A percentile compares a stretch with the other conserved stretches of the same genome.
Conservation (phyloP, 1,140 invertebrate species). For the Campodea augens region DNA sequence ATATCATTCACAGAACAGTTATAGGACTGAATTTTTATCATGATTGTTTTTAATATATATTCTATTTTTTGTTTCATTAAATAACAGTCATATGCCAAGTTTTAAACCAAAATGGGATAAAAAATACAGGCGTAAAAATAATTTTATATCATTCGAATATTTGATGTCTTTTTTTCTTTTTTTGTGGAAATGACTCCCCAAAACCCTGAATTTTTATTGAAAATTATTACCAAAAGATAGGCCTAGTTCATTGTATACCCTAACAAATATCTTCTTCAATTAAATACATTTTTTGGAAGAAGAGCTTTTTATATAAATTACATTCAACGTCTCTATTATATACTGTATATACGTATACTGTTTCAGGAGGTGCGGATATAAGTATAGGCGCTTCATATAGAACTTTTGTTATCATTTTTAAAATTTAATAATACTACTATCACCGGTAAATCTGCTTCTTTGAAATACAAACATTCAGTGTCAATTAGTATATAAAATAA, state of each 20-base stretch:
- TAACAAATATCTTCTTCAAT: not conserved
- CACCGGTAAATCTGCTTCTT: not conserved
- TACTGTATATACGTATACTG: not conserved
- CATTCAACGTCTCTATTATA: not conserved
- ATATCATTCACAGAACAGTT: not conserved
- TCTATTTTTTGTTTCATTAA: not conserved
- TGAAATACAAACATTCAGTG: not conserved
- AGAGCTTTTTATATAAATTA: not conserved
- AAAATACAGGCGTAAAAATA: too few relatives aligned
- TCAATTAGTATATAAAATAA: not conserved
- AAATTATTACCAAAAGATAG: not conserved
- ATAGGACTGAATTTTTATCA: too few relatives aligned
- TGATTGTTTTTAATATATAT: too few relatives aligned
- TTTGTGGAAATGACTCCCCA: too few relatives aligned
- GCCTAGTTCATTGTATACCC: not conserved
- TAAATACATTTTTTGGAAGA: not conserved
- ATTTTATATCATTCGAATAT: too few relatives aligned
- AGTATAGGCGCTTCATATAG: not conserved
- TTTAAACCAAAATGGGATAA: not conserved
- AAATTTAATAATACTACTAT: not conserved
- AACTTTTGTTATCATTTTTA: too few relatives aligned
- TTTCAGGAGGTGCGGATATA: not conserved
- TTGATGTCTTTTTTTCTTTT: too few relatives aligned
- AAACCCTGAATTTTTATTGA: not conserved
- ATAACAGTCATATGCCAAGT: not conserved